Conservation (phyloP, 1,140 invertebrate species). For the Phortica variegata region DNA sequence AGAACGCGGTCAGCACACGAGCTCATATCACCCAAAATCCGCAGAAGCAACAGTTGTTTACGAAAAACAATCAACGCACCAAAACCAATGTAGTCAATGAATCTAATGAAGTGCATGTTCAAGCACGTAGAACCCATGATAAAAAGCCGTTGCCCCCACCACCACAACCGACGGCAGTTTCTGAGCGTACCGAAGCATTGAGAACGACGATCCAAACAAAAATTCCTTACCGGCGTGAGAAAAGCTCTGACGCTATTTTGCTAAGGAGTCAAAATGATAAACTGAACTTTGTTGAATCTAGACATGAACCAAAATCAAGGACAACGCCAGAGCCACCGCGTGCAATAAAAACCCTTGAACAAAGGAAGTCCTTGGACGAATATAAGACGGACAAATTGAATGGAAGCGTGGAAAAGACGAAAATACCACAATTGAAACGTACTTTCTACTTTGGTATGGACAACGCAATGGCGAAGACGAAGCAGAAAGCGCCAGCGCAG, state of each 20-base stretch:
- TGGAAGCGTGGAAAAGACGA: background rate
- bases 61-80: slow-evolving; percentile 1
- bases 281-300: too few species aligned
- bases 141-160: background rate
- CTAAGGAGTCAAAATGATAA: slow-evolving; percentile 15
- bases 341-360: background rate
- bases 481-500: background rate
- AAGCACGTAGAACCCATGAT: slow-evolving; percentile 6
- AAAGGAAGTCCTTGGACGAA: background rate
- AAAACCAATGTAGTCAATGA: slow-evolving; percentile 4
- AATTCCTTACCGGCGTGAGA: slow-evolving; percentile 19
- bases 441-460: slow-evolving; percentile 80
- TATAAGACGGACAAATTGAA: background rate
- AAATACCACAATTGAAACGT: slow-evolving; percentile 60
- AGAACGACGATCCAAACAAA: background rate
- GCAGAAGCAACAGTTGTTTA: background rate
- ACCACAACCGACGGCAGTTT: slow-evolving; percentile 4
- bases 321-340: too few species aligned
- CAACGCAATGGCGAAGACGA: slow-evolving; percentile 28
- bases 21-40: background rate
- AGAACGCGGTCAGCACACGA: too few species aligned
- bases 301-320: too few species aligned
- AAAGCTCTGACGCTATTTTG: slow-evolving; percentile 29
- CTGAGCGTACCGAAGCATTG: too few species aligned
- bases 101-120: slow-evolving; percentile 21